Percentiles rank a stretch among this genome's conserved stretches.
These are phyloP conservation scores for Pogonomyrmex californicus DNA, from an alignment of 1,140 invertebrate species.

Conservation along the genomic window DNA sequence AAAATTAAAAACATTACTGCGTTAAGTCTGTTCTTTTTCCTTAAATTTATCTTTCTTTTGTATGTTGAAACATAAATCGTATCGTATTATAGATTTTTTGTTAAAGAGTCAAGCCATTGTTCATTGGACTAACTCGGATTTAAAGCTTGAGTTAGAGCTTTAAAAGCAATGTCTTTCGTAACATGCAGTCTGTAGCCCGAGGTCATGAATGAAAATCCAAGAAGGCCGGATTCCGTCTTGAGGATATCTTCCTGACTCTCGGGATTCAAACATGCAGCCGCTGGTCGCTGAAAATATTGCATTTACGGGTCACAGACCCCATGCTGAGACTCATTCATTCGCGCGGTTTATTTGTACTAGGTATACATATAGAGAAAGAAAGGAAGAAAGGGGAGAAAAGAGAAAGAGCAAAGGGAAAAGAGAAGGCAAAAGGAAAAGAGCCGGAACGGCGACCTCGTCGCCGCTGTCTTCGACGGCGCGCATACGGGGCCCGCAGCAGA, in stretches of 20 bases:
- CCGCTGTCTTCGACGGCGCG: constrained; percentile 14
- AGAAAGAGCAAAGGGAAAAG: background rate
- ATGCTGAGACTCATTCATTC: constrained; percentile 74
- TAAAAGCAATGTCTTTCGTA: background rate
- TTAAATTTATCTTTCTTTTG: background rate
- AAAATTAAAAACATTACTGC: background rate
- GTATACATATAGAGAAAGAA: constrained; percentile 12
- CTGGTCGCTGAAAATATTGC: constrained; percentile 65
- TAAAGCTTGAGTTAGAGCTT: background rate
- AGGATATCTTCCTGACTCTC: constrained; percentile 61
- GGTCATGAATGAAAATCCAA: constrained; percentile 50
- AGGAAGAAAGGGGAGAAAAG: background rate
- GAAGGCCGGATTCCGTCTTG: constrained; percentile 27
- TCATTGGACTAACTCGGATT: too few species aligned
- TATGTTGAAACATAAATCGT: background rate
- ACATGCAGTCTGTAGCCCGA: background rate
- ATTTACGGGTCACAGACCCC: constrained; percentile 70
- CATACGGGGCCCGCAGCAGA: constrained; percentile 42
- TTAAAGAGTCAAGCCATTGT: background rate
- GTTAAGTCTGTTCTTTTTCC: background rate
- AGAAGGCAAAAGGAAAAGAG: constrained; percentile 12
- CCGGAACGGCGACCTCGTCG: constrained; percentile 13
- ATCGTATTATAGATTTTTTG: background rate
- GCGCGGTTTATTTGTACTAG: constrained; percentile 67
- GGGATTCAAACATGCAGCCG: background rate